These are phyloP conservation scores for Ochropleura plecta DNA, from an alignment of 2,888 invertebrate species.

Conservation along the genomic window DNA sequence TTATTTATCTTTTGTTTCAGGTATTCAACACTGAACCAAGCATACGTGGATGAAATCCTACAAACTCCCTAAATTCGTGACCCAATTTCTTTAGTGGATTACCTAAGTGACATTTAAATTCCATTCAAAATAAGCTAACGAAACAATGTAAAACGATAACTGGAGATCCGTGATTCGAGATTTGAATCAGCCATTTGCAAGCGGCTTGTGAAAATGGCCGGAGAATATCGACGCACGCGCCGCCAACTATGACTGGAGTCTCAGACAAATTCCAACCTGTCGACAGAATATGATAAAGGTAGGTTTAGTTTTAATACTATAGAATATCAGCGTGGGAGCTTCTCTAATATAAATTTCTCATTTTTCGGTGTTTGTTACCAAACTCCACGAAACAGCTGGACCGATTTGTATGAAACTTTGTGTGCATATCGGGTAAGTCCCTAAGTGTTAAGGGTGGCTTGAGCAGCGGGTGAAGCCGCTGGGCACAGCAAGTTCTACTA, in stretches of 20 bases:
- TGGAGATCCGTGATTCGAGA: slow-evolving; percentile 62
- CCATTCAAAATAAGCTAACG: slow-evolving; percentile 29
- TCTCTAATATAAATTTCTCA: no score
- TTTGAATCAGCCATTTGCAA: slow-evolving; percentile 65
- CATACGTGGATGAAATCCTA: slow-evolving; percentile 24
- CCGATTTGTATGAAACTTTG: no score
- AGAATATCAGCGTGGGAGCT: no score
- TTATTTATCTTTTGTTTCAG: slow-evolving; percentile 55
- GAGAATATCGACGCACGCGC: slow-evolving; percentile 66
- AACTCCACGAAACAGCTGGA: no score
- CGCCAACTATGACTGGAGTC: slow-evolving; percentile 77
- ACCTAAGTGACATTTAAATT: slow-evolving; percentile 40
- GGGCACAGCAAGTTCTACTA: no score
- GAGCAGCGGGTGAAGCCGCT: no score
- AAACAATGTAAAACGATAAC: slow-evolving; percentile 66
- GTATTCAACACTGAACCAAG: slow-evolving; percentile 5
- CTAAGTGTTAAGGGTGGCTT: no score
- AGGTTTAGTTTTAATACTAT: background rate
- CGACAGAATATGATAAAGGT: slow-evolving; percentile 83
- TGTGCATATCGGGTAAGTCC: no score
- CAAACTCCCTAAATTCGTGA: slow-evolving; percentile 1
- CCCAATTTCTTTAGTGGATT: slow-evolving; percentile 20
- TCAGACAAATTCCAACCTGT: slow-evolving; percentile 73
- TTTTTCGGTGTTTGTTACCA: no score
- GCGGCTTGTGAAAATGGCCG: slow-evolving; percentile 67